These are phyloP conservation scores for Rhagium mordax DNA, from an alignment of 2,888 invertebrate genomes.

Conservation along the genomic window DNA sequence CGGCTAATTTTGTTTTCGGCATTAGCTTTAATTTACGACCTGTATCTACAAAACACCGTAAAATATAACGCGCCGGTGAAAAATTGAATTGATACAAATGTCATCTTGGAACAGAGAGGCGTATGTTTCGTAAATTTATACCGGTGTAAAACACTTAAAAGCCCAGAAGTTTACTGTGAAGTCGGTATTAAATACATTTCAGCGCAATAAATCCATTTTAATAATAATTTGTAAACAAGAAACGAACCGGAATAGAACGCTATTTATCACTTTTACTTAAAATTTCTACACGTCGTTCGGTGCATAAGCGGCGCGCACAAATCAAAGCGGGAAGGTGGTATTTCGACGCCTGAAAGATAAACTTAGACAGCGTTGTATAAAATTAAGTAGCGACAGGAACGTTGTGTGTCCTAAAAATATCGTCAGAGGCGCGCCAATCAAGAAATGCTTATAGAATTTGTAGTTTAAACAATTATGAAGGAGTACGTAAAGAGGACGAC, in stretches of 20 bases:
- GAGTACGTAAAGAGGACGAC: slow-evolving; percentile 42
- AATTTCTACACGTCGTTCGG: slow-evolving; percentile 71
- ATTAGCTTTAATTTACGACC: not conserved
- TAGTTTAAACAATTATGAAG: slow-evolving; percentile 59
- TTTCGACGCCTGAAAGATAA: slow-evolving; percentile 57
- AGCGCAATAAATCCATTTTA: slow-evolving; percentile 64
- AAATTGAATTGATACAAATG: slow-evolving; percentile 6
- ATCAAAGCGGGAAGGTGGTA: slow-evolving; percentile 71
- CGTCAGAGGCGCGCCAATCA: slow-evolving; percentile 60
- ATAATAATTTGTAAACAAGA: slow-evolving; percentile 67
- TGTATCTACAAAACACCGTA: not conserved
- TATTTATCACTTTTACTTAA: slow-evolving; percentile 58
- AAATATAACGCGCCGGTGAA: not conserved
- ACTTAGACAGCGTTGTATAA: slow-evolving; percentile 58
- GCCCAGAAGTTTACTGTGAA: slow-evolving; percentile 24
- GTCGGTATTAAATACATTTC: slow-evolving; percentile 31
- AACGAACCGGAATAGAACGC: slow-evolving; percentile 65
- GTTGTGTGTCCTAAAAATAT: slow-evolving; percentile 51
- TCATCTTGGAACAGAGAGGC: not conserved
- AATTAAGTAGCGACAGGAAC: slow-evolving; percentile 65
- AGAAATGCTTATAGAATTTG: slow-evolving; percentile 57
- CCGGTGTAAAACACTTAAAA: slow-evolving; percentile 19
- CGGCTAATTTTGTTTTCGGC: not conserved
- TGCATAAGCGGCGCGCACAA: slow-evolving; percentile 66
- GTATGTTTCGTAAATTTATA: slow-evolving; percentile 10